These are phyloP conservation scores for Drosophila suzukii DNA, from an alignment of 1,140 invertebrate genomes.

Conservation along the genomic window DNA sequence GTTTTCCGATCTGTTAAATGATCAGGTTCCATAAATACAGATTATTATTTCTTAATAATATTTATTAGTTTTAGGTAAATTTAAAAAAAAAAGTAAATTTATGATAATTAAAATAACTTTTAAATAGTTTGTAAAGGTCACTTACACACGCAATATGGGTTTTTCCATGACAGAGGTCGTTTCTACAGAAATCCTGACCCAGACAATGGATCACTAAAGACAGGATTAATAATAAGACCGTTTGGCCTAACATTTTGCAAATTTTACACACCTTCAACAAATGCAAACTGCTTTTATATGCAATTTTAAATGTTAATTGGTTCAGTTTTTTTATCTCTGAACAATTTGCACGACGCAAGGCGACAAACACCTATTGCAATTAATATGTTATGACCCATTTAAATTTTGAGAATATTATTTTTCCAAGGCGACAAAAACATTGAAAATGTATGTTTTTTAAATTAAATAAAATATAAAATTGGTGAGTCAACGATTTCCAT, in stretches of 20 bases:
- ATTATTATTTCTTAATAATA: too few relatives aligned
- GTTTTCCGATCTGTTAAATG: too few relatives aligned
- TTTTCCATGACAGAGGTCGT: background rate
- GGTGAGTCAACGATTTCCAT: too few relatives aligned
- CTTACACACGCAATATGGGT: conserved; percentile 18
- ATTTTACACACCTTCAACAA: background rate
- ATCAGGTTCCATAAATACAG: too few relatives aligned
- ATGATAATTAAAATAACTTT: too few relatives aligned
- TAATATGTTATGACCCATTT: conserved; percentile 1
- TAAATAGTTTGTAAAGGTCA: background rate
- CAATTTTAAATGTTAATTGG: background rate
- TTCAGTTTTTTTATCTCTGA: background rate
- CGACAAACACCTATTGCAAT: background rate
- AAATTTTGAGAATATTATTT: background rate
- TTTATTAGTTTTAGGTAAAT: too few relatives aligned
- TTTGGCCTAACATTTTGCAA: background rate
- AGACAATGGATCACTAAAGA: background rate
- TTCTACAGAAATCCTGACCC: background rate
- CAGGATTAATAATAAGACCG: background rate
- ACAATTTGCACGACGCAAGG: background rate
- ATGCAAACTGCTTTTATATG: background rate
- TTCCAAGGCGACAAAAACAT: background rate
- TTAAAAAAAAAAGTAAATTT: too few relatives aligned
- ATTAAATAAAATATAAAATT: background rate
- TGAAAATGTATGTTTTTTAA: background rate